Evolutionary conservation across 2,797 vertebrate species (phyloP), one percentile per base, ranked within the genome.

Genomic region (Eospalax fontanierii): DNA sequence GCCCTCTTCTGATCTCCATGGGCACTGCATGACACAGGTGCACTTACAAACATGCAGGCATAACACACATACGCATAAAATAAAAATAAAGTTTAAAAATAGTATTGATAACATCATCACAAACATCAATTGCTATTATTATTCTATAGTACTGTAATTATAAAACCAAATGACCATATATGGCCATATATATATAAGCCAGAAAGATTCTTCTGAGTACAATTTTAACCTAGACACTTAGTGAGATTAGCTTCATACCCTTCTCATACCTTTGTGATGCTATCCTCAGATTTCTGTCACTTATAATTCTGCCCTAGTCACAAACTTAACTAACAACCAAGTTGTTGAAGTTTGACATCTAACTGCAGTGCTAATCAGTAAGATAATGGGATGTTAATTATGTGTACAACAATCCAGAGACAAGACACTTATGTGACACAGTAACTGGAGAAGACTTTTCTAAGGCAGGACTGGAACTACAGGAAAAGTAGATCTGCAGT

Each of bases 141-240:
- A 50, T 28, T 54, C 46, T 30, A 28, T 63, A 50, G 24, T 9
- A 28, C 16, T 6, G 10, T 76, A 4, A 35, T 3, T 63, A 14
- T 16, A 89, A 93, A 54, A 76, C 61, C 71, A 75, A 63, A n/a
- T n/a, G n/a, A n/a, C n/a, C n/a, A n/a, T n/a, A n/a, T n/a, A 88
- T 11, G 57, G 68, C 16, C 59, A 35, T 0, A 1, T 2, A 1
- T 2, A 3, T 19, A 30, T 15, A 61, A 54, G 43, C 11, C 12
- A 30, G 22, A 90, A 68, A 78, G 33, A 54, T 35, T 43, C 43
- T 88, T 73, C 68, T 40, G 63, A 57, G 46, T 40, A 74, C 8
- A 38, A 74, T 21, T 73, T 24, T 71, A 81, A 87, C 38, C 7
- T 9, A 26, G 28, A 19, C 78, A 38, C 35, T 78, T 18, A 28